Evolutionary conservation across 2,888 invertebrate species (phyloP).

Genomic region (Lysandra coridon): DNA sequence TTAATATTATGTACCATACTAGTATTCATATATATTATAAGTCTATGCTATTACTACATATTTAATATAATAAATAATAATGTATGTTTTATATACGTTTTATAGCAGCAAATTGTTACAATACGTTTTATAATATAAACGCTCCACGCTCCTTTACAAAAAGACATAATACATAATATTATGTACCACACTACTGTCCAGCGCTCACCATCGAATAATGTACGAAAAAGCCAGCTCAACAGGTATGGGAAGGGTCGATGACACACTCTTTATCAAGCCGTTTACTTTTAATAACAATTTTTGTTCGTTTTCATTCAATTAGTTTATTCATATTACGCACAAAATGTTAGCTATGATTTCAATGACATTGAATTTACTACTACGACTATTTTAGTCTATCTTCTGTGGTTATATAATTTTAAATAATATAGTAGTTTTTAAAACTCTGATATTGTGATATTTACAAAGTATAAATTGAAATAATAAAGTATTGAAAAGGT

Average conservation of each 20-base stretch:
- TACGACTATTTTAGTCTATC: background rate
- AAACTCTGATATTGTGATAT: background rate
- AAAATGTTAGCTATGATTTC: background rate
- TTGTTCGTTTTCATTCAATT: background rate
- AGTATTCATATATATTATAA: background rate
- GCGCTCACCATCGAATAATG: conserved; percentile 30
- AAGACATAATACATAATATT: background rate
- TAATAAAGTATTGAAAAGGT: too few relatives aligned
- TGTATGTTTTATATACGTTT: too few relatives aligned
- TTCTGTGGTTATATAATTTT: background rate
- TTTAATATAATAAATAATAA: too few relatives aligned
- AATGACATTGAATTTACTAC: background rate
- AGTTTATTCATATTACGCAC: background rate
- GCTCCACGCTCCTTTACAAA: too few relatives aligned
- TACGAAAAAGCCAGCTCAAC: conserved; percentile 38
- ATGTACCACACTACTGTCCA: background rate
- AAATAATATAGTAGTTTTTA: background rate
- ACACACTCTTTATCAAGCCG: conserved; percentile 44
- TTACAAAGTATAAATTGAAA: too few relatives aligned
- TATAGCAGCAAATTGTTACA: background rate
- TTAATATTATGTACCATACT: background rate
- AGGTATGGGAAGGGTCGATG: conserved; percentile 50
- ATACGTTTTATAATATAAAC: background rate
- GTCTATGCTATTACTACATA: too few relatives aligned
- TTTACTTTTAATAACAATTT: conserved; percentile 1